A percentile compares a stretch with the other conserved stretches of the same genome.
These are phyloP conservation scores for Oceanodroma leucorhoa DNA, from an alignment of 2,797 vertebrate species.

Conservation along the genomic window DNA sequence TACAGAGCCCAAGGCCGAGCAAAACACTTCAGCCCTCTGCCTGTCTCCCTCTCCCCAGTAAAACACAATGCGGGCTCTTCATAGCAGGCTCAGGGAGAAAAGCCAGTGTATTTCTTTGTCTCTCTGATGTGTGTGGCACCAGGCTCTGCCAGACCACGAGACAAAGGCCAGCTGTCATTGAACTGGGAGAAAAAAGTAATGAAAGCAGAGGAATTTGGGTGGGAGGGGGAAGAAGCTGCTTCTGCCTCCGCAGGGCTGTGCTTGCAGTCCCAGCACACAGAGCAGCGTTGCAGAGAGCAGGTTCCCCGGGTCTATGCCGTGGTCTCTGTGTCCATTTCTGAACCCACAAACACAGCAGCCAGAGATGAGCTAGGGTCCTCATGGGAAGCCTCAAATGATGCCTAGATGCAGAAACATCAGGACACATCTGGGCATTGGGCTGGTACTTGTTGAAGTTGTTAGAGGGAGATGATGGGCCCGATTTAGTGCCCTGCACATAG, in stretches of 20 bases:
- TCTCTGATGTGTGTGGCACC: neutral
- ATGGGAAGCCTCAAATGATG: neutral
- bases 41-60: neutral
- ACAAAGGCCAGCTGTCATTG: neutral
- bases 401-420: neutral
- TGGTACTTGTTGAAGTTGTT: neutral
- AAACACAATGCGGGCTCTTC: neutral
- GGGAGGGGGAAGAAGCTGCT: neutral
- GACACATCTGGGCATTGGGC: neutral
- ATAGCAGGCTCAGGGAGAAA: neutral
- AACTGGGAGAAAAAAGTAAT: neutral
- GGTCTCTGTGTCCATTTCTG: neutral
- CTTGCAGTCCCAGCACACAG: neutral
- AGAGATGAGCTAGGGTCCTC: neutral
- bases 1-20: neutral
- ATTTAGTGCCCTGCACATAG: neutral
- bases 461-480: neutral
- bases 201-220: constrained; percentile 16
- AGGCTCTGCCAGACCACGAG: constrained; percentile 25
- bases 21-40: constrained; percentile 4
- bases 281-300: neutral
- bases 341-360: neutral
- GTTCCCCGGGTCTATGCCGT: neutral
- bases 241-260: neutral
- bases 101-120: neutral